These are phyloP conservation scores for Leptobrachium leishanense DNA, from an alignment of 2,113 vertebrate species.

Conservation along the genomic window DNA sequence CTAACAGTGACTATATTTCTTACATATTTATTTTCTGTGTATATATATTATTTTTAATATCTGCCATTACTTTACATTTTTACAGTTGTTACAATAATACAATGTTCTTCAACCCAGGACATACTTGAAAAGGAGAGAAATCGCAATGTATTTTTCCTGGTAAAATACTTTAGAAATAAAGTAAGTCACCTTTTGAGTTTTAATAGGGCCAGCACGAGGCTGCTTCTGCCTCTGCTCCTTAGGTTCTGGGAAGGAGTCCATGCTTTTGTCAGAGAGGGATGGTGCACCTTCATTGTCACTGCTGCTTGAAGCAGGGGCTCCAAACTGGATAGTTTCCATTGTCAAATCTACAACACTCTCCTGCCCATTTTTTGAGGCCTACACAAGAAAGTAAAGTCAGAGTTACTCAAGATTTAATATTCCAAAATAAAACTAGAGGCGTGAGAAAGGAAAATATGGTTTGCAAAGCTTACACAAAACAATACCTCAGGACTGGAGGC, in stretches of 20 bases:
- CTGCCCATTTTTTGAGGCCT: slow-evolving; percentile 79
- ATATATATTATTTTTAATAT: too few relatives aligned
- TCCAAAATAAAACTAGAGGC: too few relatives aligned
- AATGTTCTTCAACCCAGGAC: too few relatives aligned
- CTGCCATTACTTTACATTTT: too few relatives aligned
- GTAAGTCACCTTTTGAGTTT: slow-evolving; percentile 80
- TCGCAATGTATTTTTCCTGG: too few relatives aligned
- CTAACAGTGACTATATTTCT: too few relatives aligned
- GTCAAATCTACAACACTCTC: slow-evolving; percentile 82
- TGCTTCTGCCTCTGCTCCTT: slow-evolving; percentile 97
- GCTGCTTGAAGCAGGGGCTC: slow-evolving; percentile 89
- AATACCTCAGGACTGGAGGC: slow-evolving; percentile 80
- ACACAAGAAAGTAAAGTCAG: background rate
- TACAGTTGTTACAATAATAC: too few relatives aligned
- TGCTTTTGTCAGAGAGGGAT: slow-evolving; percentile 75
- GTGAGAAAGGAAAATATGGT: too few relatives aligned
- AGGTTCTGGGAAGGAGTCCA: slow-evolving; percentile 89
- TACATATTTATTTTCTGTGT: too few relatives aligned
- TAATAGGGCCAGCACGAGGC: slow-evolving; percentile 91
- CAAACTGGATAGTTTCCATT: slow-evolving; percentile 95
- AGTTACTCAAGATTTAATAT: background rate
- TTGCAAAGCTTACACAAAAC: background rate
- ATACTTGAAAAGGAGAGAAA: too few relatives aligned
- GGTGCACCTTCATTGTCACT: slow-evolving; percentile 90
- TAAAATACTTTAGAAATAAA: too few relatives aligned